Evolutionary conservation across 2,888 invertebrate genomes (phyloP).

Genomic region (Ophion slaviceki): DNA sequence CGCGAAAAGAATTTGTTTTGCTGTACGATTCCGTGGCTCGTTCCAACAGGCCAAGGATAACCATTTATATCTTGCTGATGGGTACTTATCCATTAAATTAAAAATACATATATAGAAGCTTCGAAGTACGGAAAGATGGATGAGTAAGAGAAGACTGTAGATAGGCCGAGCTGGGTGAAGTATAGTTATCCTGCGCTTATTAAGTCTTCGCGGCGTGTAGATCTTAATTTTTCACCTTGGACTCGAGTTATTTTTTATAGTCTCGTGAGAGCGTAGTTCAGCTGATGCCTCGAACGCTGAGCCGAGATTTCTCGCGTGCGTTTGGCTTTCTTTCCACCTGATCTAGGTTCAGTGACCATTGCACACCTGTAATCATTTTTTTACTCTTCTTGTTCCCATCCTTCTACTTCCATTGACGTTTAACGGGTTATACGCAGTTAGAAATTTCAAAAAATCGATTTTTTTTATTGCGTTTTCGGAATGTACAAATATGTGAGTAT

Average conservation of each 20-base stretch:
- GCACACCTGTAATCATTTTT: constrained; percentile 34
- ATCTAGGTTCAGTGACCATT: constrained; percentile 55
- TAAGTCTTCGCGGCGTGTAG: constrained; percentile 21
- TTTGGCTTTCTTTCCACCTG: constrained; percentile 41
- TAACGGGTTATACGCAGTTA: background rate
- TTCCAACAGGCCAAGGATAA: too few relatives aligned
- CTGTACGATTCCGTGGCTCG: background rate
- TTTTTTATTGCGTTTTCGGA: too few relatives aligned
- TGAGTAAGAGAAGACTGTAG: constrained; percentile 8
- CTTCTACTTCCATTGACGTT: constrained; percentile 19
- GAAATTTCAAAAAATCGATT: too few relatives aligned
- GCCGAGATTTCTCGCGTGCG: constrained; percentile 10
- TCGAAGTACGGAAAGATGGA: constrained; percentile 24
- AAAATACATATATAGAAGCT: too few relatives aligned
- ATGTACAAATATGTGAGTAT: too few relatives aligned
- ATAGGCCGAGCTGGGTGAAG: background rate
- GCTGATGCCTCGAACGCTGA: constrained; percentile 19
- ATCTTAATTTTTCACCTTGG: constrained; percentile 37
- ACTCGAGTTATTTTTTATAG: background rate
- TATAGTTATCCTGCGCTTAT: constrained; percentile 36
- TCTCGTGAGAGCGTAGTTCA: constrained; percentile 20
- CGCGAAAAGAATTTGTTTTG: background rate
- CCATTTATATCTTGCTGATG: too few relatives aligned
- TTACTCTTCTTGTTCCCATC: constrained; percentile 1
- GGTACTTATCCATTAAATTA: too few relatives aligned